Evolutionary conservation across 2,113 vertebrate species (phyloP).

Genomic region (Boulengeromyrus knoepffleri): DNA sequence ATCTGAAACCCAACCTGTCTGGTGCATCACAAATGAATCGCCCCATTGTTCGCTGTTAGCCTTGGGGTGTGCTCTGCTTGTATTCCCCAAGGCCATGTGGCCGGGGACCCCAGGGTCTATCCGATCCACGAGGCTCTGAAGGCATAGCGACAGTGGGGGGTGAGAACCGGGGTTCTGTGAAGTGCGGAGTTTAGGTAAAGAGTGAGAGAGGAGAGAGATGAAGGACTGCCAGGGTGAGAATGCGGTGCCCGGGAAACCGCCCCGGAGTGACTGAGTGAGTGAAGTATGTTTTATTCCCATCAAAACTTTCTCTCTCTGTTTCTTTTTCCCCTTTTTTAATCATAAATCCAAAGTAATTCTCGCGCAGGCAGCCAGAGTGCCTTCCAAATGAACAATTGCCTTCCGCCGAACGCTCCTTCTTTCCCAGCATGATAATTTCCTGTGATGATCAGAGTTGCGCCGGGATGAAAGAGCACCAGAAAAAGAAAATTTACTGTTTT

Average conservation of each 20-base stretch:
- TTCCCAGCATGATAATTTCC: constrained; percentile 61
- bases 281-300: constrained; percentile 7
- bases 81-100: neutral
- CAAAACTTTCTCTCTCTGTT: neutral
- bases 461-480: constrained; percentile 55
- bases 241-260: constrained; percentile 18
- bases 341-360: constrained; percentile 29
- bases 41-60: constrained; percentile 51
- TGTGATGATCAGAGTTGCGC: constrained; percentile 61
- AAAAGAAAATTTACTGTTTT: constrained; percentile 14
- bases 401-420: constrained; percentile 46
- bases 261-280: neutral
- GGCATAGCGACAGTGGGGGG: neutral
- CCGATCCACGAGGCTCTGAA: neutral
- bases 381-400: constrained; percentile 54
- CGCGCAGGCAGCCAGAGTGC: constrained; percentile 46
- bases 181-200: constrained; percentile 14
- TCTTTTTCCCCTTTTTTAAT: constrained; percentile 12
- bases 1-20: constrained; percentile 38
- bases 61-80: constrained; percentile 49
- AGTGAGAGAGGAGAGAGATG: constrained; percentile 4
- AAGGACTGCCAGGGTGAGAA: constrained; percentile 23
- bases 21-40: constrained; percentile 54
- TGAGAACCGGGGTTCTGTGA: neutral
- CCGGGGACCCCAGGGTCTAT: neutral